Evolutionary conservation across 2,113 vertebrate genomes (phyloP).

Genomic region (Boleophthalmus pectinirostris): DNA sequence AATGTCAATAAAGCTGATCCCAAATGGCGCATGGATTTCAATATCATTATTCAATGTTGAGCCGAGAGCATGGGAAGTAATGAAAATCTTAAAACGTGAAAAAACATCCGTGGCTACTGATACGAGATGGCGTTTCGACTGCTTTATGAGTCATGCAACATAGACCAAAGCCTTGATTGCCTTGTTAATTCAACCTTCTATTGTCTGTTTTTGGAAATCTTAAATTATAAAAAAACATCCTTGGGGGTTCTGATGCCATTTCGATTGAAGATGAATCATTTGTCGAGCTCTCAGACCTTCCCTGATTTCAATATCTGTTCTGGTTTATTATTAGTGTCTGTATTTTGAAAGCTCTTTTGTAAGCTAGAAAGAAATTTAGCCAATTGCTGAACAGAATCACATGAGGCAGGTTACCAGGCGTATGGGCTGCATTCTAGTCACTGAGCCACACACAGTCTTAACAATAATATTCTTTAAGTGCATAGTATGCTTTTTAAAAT

Average conservation of each 20-base stretch:
- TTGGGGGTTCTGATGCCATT: not conserved
- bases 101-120: conserved; percentile 18
- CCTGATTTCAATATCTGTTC: not conserved
- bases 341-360: not conserved
- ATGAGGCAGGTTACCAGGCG: no score
- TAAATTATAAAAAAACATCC: not conserved
- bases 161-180: conserved; percentile 46
- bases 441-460: no score
- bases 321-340: not conserved
- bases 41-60: conserved; percentile 70
- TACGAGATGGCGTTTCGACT: conserved; percentile 46
- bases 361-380: no score
- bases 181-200: conserved; percentile 48
- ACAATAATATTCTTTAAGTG: no score
- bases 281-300: not conserved
- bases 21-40: conserved; percentile 69
- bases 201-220: conserved; percentile 18
- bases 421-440: no score
- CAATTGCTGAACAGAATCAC: no score
- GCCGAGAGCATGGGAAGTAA: conserved; percentile 62
- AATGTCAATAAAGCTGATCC: conserved; percentile 73
- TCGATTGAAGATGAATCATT: not conserved
- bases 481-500: no score
- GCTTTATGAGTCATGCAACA: conserved; percentile 31
- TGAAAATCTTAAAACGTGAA: conserved; percentile 65